Conservation (phyloP, 1,140 invertebrate genomes). For the Vanessa atalanta region DNA sequence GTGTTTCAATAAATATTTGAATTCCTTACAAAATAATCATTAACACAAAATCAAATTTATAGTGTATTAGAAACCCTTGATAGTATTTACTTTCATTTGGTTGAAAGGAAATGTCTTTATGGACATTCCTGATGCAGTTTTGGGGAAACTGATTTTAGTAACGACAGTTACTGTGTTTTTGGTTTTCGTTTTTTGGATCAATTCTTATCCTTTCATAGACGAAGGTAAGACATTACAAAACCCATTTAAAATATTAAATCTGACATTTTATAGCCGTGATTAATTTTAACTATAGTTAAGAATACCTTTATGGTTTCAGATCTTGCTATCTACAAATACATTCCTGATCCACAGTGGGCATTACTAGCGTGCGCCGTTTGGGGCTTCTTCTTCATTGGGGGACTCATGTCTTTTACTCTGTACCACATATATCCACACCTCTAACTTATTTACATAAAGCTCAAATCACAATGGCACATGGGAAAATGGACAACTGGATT, state of each 20-base stretch:
- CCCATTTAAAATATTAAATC: background rate
- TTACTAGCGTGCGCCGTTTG: constrained; percentile 83
- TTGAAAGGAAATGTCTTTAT: constrained; percentile 50
- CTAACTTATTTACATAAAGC: constrained; percentile 32
- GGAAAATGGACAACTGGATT: constrained; percentile 80
- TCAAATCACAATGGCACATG: constrained; percentile 23
- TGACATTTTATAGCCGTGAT: no score
- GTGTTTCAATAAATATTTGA: no score
- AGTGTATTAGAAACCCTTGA: background rate
- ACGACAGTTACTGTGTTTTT: constrained; percentile 81
- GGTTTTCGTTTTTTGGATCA: constrained; percentile 85
- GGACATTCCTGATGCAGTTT: constrained; percentile 63
- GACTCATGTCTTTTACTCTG: constrained; percentile 84
- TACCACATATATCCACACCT: constrained; percentile 81
- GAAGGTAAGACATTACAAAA: constrained; percentile 49
- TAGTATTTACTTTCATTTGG: background rate
- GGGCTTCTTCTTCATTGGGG: constrained; percentile 84
- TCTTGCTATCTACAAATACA: constrained; percentile 81
- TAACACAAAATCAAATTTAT: no score
- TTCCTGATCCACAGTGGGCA: constrained; percentile 83
- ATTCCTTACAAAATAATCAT: no score
- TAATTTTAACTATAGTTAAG: background rate
- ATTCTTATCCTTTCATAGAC: constrained; percentile 86
- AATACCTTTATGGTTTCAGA: constrained; percentile 67
- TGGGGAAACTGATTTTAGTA: constrained; percentile 83